Base-by-base conservation (phyloP, 2,113 vertebrate genomes). In the Zosterops hypoxanthus region DNA sequence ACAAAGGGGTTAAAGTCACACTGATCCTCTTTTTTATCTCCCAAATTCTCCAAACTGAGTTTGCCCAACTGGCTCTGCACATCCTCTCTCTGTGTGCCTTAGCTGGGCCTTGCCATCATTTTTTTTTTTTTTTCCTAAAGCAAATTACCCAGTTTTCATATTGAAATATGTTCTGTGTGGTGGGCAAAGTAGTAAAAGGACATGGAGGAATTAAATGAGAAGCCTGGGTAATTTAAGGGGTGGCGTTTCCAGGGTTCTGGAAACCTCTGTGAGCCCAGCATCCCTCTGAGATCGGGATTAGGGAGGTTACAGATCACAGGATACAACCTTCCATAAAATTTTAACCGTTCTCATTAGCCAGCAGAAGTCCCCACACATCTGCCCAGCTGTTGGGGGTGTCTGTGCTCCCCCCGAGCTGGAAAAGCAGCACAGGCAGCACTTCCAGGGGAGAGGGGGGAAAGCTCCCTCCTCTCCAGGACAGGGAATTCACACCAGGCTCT, bases 281-380 rank as follows among this genome's bases (percentile, higher is more conserved):
- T 85, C 94, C 92, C 92, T 77, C 13, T 20, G 70, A 92, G 93
- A 86, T 80, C 53, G 65, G 87, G 89, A 93, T 94, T 88, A 95
- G 93, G 92, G 65, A 86, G 85, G 89, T 49, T 94, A 22, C 50
- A 96, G 80, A 95, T 92, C 96, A 94, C 95, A 95, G 95, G 96
- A 97, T 86, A 85, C 69, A 52, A 89, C 81, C 87, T 16, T 50
- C 96, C 77, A 95, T 96, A 96, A 97, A 96, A 93, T n/a, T 78
- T 94, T 97, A 96, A 96, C 85, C 91, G 8, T 82, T 57, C 97
- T 97, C 95, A 92, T 96, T 96, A 97, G 93, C 53, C 94, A 47
- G 68, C 86, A 95, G 94, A 73, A 84, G 95, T 66, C 86, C 12
- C 12, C 63, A 16, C 92, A 56, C 79, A 95, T 95, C 96, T 97